These are phyloP conservation scores for Mormoops blainvillei DNA, from an alignment of 2,113 vertebrate genomes.

Conservation along the genomic window DNA sequence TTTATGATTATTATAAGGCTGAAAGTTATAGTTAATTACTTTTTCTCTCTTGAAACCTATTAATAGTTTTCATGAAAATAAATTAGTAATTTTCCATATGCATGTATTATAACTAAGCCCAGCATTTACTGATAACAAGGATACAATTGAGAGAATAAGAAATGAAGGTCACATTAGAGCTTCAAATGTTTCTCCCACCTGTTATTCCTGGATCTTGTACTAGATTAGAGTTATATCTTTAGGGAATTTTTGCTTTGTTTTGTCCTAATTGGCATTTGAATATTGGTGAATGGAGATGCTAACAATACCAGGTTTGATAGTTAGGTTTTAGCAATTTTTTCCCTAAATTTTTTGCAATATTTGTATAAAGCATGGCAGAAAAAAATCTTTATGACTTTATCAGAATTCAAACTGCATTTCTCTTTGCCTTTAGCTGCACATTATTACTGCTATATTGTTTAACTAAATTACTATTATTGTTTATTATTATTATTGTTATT, in stretches of 20 bases:
- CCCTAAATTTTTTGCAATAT: not conserved
- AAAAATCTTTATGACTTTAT: not conserved
- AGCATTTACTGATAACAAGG: constrained; percentile 67
- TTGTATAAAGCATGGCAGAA: not conserved
- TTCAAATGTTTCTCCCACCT: not conserved
- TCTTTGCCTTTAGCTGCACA: not conserved
- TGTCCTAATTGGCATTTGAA: not conserved
- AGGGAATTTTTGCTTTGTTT: not conserved
- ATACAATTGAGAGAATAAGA: constrained; percentile 47
- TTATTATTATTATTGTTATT: not conserved
- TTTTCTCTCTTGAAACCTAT: constrained; percentile 64
- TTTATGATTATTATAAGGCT: constrained; percentile 75
- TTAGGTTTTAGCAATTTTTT: not conserved
- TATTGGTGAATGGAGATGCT: not conserved
- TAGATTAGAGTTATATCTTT: not conserved
- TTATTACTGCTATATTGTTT: not conserved
- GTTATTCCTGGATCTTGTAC: not conserved
- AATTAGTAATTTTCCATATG: constrained; percentile 75
- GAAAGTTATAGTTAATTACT: constrained; percentile 79
- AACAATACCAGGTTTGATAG: not conserved
- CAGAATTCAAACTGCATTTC: not conserved
- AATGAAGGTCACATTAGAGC: not conserved
- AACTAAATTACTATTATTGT: not conserved
- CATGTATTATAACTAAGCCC: constrained; percentile 64
- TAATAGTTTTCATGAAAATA: constrained; percentile 74